These are phyloP conservation scores for Cichladusa arquata DNA, from an alignment of 2,113 vertebrate species.

Conservation along the genomic window DNA sequence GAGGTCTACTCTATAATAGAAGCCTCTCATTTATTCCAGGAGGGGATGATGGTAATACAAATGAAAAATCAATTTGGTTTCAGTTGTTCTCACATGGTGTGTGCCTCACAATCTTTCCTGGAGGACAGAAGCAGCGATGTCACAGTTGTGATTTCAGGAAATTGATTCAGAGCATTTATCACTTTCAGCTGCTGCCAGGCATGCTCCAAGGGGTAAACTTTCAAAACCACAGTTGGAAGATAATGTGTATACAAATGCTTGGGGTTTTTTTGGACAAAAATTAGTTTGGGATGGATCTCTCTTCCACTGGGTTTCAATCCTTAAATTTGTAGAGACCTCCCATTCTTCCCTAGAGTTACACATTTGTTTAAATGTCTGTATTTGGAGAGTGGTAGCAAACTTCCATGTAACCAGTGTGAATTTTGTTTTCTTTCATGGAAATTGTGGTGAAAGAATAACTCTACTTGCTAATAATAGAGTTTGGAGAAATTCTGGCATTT, in stretches of 20 bases:
- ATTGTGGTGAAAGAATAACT: background rate
- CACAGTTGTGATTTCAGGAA: background rate
- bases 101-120: background rate
- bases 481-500: background rate
- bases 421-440: background rate
- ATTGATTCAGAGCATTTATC: background rate
- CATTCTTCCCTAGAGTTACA: background rate
- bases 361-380: background rate
- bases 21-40: background rate
- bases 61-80: constrained; percentile 42
- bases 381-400: background rate
- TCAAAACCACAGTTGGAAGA: background rate
- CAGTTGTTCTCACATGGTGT: background rate
- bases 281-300: background rate
- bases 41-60: background rate
- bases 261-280: background rate
- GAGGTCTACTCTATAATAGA: background rate
- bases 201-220: background rate
- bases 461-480: background rate
- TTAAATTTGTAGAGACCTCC: background rate
- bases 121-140: background rate
- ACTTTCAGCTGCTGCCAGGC: background rate
- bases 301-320: background rate
- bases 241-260: background rate
- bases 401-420: background rate